Evolutionary conservation across 2,888 invertebrate genomes (phyloP), one percentile per base, ranked within the genome.

Genomic region (Leptopilina drosophilae): DNA sequence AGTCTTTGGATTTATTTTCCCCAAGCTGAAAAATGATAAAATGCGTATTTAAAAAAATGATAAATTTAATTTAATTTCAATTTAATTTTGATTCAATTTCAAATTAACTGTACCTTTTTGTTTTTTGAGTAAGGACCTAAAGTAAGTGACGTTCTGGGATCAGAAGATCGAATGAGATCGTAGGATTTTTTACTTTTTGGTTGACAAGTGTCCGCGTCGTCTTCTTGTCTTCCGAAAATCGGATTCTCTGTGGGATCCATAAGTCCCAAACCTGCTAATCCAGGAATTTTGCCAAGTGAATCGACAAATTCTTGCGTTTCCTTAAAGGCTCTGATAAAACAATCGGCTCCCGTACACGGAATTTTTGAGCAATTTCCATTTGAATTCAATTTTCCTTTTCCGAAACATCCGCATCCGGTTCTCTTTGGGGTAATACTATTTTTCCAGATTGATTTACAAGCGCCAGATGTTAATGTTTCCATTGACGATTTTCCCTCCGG

Each of bases 161-260:
- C 20, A 2, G 53, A 8, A 26, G 53, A 49, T 69, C 1, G 26
- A 69, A 14, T 12, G 12, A 40, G 46, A 64, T 77, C 40, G 7
- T 6, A 53, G 64, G 2, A 9, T 3, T 53, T n/a, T 40, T n/a
- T 76, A 8, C 42, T 76, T 66, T 79, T 81, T 42, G 76, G 49
- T 4, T 69, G 49, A 76, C 77, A 79, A n/a, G 49, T 78, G 56
- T 81, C 75, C 5, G 76, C 77, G 11, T 12, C 9, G 20, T 81
- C 77, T 53, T 78, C 78, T 40, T 80, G 81, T 75, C 85, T 80
- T 14, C 86, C 84, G 20, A 87, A 87, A 67, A 85, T 87, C 6
- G 88, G 88, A 84, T 87, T 88, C 64, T 88, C 88, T 0, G 78
- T 49, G 20, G 87, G 87, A 77, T 87, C 87, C 77, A 86, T 82